Evolutionary conservation across 2,797 vertebrate species (phyloP).

Genomic region (Eurystomus glaucurus): DNA sequence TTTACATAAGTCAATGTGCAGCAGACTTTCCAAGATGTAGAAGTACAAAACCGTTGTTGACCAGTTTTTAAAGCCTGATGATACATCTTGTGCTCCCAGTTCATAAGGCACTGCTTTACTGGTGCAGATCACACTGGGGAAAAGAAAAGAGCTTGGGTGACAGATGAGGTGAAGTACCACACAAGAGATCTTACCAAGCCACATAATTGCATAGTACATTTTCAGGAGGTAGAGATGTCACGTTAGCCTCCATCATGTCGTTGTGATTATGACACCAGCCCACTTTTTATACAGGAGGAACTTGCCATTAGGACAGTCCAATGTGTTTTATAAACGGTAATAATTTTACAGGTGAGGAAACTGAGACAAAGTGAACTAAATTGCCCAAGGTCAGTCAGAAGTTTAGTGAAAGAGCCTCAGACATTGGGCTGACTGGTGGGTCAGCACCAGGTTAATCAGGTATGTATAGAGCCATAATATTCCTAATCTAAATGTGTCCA

Average conservation of each 20-base stretch:
- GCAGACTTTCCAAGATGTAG: not conserved
- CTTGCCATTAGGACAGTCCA: not conserved
- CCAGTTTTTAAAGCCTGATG: not conserved
- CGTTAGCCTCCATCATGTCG: not conserved
- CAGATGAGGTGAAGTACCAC: not conserved
- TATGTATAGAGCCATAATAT: not conserved
- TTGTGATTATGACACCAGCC: fast-evolving
- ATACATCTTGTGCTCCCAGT: not conserved
- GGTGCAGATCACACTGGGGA: not conserved
- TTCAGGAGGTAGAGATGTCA: not conserved
- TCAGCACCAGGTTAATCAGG: not conserved
- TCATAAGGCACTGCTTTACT: not conserved
- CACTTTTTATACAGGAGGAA: not conserved
- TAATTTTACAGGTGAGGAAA: not conserved
- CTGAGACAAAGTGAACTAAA: not conserved
- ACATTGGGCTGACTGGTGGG: not conserved
- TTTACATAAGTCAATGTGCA: not conserved
- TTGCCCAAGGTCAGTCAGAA: not conserved
- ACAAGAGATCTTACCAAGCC: not conserved
- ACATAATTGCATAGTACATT: fast-evolving
- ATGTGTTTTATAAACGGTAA: not conserved
- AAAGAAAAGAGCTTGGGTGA: not conserved
- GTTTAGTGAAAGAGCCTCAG: not conserved
- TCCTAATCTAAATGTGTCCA: not conserved
- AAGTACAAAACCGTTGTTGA: not conserved